Percentiles rank a stretch among this genome's conserved stretches.
These are phyloP conservation scores for Conistra vaccinii DNA, from an alignment of 2,888 invertebrate genomes.

Conservation along the genomic window DNA sequence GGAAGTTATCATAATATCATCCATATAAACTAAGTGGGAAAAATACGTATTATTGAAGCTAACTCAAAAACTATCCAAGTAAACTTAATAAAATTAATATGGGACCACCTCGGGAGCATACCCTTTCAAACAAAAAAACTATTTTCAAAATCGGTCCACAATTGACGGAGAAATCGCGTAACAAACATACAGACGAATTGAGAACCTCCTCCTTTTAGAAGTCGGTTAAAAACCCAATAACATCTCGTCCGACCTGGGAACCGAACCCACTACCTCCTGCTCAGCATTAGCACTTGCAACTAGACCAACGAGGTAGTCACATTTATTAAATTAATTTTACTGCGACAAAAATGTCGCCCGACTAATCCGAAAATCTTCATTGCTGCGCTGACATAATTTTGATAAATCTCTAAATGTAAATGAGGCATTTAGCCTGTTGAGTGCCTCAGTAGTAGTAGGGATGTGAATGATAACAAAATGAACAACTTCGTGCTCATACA, in stretches of 20 bases:
- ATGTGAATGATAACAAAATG: constrained; percentile 27
- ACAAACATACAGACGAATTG: no score
- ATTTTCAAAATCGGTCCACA: no score
- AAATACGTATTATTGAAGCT: no score
- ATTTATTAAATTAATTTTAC: neutral
- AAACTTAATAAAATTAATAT: no score
- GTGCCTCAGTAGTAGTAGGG: constrained; percentile 14
- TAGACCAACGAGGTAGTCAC: neutral
- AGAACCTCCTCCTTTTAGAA: no score
- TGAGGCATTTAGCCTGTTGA: constrained; percentile 55
- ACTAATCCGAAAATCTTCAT: constrained; percentile 3
- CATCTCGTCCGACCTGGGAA: neutral
- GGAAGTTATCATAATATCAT: no score
- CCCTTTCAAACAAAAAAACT: no score
- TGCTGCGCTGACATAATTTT: constrained; percentile 40
- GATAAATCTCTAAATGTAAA: constrained; percentile 61
- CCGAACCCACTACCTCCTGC: neutral
- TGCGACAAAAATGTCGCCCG: constrained; percentile 39
- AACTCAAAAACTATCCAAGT: no score
- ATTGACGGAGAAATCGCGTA: no score
- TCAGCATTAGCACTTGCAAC: neutral
- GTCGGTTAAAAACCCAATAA: neutral
- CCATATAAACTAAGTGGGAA: no score
- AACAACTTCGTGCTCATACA: neutral
- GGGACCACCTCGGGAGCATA: no score